Conservation (phyloP, 2,797 vertebrate genomes). For the Gymnopithys bicolor region DNA sequence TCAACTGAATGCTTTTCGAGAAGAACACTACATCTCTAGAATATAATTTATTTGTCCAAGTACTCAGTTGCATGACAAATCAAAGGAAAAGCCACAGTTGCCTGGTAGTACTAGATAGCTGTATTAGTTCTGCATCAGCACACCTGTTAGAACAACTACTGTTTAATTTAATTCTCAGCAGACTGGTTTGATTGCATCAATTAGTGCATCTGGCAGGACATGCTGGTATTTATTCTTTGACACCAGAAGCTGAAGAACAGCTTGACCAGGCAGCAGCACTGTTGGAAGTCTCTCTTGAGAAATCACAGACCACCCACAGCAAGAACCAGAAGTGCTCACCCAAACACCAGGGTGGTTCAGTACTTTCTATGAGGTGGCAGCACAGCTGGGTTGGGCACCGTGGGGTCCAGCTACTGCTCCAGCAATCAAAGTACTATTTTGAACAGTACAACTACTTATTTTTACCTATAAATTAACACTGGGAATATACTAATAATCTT, state of each 20-base stretch:
- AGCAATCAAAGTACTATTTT: background rate
- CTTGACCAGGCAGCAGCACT: background rate
- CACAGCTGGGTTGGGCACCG: background rate
- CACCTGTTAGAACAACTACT: background rate
- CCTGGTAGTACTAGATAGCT: background rate
- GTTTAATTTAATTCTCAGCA: background rate
- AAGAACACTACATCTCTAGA: background rate
- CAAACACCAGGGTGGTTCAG: background rate
- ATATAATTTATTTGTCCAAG: background rate
- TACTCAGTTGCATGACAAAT: background rate
- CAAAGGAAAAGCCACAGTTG: background rate
- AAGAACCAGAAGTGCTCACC: background rate
- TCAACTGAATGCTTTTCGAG: background rate
- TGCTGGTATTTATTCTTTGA: background rate
- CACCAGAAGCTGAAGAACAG: background rate
- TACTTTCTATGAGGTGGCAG: background rate
- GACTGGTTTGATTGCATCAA: background rate
- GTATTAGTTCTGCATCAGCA: background rate
- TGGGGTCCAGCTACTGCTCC: background rate
- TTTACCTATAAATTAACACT: background rate
- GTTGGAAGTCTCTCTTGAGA: background rate
- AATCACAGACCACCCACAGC: background rate
- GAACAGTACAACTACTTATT: background rate
- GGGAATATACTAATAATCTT: background rate
- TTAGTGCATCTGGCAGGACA: background rate